phyloP scores from a whole-genome alignment of 2,113 vertebrate genomes.

The Leptodactylus fuscus region DNA sequence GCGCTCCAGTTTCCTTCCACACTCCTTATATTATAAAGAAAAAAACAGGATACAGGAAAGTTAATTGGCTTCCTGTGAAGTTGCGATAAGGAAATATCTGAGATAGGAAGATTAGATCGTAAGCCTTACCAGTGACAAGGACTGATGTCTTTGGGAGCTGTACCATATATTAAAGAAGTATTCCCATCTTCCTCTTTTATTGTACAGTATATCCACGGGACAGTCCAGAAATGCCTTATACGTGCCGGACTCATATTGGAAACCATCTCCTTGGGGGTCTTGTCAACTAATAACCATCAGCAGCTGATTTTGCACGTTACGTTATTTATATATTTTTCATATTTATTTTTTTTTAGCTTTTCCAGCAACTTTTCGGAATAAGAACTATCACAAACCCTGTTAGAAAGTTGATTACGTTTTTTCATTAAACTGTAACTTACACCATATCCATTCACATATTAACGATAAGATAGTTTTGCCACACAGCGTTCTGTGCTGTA shows the following conservation, averaged over 20 bases:
- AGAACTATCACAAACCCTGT: not conserved
- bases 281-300: too few species aligned
- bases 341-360: not conserved
- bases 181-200: not conserved
- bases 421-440: constrained; percentile 18
- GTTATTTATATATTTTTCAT: too few species aligned
- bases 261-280: too few species aligned
- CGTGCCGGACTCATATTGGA: too few species aligned
- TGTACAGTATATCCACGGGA: not conserved
- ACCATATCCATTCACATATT: not conserved
- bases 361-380: not conserved
- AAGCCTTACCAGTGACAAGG: not conserved
- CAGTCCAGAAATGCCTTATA: not conserved
- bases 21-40: too few species aligned
- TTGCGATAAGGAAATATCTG: too few species aligned
- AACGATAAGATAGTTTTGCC: not conserved
- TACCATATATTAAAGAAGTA: not conserved
- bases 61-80: too few species aligned
- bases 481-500: not conserved
- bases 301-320: too few species aligned
- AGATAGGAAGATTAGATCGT: too few species aligned
- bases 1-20: too few species aligned
- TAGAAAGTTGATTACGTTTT: constrained; percentile 17
- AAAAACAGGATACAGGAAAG: too few species aligned
- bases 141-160: not conserved